phyloP scores from a whole-genome alignment of 64 coral and sea anemone genomes.

The Orbicella faveolata region DNA sequence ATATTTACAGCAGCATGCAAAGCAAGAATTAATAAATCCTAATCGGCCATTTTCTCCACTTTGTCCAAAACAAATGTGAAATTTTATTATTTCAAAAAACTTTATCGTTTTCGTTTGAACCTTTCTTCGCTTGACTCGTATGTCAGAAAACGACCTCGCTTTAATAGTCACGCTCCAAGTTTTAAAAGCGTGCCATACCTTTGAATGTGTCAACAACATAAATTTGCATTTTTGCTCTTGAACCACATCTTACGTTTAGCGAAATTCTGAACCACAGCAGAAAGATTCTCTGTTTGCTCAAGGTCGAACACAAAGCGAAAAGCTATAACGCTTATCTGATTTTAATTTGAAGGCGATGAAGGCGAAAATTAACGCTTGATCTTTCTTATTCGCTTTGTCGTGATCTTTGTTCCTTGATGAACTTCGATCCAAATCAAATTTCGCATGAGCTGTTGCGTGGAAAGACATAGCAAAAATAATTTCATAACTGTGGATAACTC shows the following conservation, averaged over 20 bases:
- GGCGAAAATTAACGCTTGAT: not conserved
- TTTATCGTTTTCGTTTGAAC: not conserved
- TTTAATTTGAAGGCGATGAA: not conserved
- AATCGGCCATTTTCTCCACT: not conserved
- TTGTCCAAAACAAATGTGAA: not conserved
- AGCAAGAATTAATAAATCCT: not conserved
- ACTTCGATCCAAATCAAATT: slow-evolving; percentile 18
- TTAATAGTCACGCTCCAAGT: no score
- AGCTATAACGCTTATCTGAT: not conserved
- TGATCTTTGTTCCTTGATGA: not conserved
- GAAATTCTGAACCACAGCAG: not conserved
- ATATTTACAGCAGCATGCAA: no score
- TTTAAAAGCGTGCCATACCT: not conserved
- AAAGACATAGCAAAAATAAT: not conserved
- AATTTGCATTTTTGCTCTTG: slow-evolving; percentile 9
- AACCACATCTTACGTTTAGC: not conserved
- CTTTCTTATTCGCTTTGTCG: not conserved
- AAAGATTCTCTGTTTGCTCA: not conserved
- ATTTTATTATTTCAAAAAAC: not conserved
- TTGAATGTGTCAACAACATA: not conserved
- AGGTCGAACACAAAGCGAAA: not conserved
- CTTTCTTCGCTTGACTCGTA: not conserved
- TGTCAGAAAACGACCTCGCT: no score
- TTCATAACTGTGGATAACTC: not conserved
- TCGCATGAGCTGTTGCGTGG: not conserved